A percentile compares a stretch with the other conserved stretches of the same genome.
These are phyloP conservation scores for Archilochus colubris DNA, from an alignment of 2,113 vertebrate genomes.

Conservation along the genomic window DNA sequence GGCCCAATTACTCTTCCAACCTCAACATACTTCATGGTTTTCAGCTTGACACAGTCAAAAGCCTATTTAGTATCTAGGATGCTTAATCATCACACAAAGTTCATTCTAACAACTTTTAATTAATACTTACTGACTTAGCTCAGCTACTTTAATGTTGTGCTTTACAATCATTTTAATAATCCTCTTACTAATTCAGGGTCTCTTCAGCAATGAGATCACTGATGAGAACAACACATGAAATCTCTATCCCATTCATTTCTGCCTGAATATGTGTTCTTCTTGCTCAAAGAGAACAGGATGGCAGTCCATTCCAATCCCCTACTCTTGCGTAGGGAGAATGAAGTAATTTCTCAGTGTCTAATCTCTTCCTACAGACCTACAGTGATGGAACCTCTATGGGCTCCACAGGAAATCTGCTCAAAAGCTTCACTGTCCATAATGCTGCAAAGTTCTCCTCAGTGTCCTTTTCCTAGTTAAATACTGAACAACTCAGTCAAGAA, in stretches of 20 bases:
- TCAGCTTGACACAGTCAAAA: neutral
- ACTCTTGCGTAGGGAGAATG: neutral
- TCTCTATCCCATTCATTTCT: neutral
- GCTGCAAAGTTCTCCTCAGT: neutral
- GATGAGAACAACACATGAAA: constrained; percentile 54
- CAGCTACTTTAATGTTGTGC: constrained; percentile 17
- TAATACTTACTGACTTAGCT: constrained; percentile 29
- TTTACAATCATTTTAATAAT: constrained; percentile 41
- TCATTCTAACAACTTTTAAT: constrained; percentile 13
- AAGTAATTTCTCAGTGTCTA: neutral
- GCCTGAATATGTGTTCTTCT: neutral
- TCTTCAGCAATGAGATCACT: constrained; percentile 60
- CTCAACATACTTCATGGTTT: neutral
- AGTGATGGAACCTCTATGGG: neutral
- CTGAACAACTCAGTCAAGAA: neutral
- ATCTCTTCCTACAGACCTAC: neutral
- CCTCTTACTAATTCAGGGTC: constrained; percentile 16
- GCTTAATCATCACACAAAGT: neutral
- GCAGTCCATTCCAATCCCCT: neutral
- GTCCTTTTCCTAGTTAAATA: neutral
- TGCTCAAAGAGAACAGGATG: neutral
- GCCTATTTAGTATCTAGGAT: neutral
- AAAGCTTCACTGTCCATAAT: neutral
- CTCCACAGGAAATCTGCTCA: neutral
- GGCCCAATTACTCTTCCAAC: neutral